phyloP scores from a whole-genome alignment of 1,140 invertebrate species.

The Drosophila bifasciata region DNA sequence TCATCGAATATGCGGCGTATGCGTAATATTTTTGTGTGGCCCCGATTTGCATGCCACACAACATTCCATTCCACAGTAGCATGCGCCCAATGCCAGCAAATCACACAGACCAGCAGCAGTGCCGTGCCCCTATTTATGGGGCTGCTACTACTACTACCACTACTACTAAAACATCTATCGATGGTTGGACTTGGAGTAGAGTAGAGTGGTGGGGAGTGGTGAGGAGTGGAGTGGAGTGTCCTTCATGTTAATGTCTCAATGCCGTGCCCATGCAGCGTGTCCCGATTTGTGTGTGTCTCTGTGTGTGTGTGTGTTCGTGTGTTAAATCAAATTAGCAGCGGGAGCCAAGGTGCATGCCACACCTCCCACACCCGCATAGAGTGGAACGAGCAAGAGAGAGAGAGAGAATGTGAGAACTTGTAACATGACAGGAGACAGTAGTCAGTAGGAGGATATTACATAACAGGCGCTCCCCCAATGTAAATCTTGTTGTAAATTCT shows the following conservation, averaged over 20 bases:
- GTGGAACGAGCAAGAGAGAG: no score
- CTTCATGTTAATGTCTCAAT: conserved; percentile 77
- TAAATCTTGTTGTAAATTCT: conserved; percentile 56
- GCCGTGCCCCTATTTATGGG: conserved; percentile 49
- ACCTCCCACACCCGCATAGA: conserved; percentile 43
- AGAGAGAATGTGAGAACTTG: conserved; percentile 46
- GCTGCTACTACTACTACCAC: conserved; percentile 16
- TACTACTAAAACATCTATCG: conserved; percentile 6
- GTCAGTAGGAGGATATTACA: conserved; percentile 79
- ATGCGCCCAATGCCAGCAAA: not conserved
- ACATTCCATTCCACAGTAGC: conserved; percentile 2
- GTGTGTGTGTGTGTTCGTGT: conserved; percentile 38
- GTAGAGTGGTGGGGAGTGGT: no score
- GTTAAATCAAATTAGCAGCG: conserved; percentile 74
- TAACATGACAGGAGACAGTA: conserved; percentile 77
- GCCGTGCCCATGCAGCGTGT: conserved; percentile 66
- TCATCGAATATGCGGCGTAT: conserved; percentile 38
- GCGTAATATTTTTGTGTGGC: conserved; percentile 42
- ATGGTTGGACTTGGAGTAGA: not conserved
- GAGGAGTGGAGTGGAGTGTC: conserved; percentile 39
- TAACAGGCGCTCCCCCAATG: conserved; percentile 75
- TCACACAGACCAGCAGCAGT: conserved; percentile 30
- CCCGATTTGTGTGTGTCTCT: not conserved
- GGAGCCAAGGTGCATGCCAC: conserved; percentile 65
- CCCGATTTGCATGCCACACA: conserved; percentile 35